These are phyloP conservation scores for Syritta pipiens DNA, from an alignment of 2,888 invertebrate species.

Conservation along the genomic window DNA sequence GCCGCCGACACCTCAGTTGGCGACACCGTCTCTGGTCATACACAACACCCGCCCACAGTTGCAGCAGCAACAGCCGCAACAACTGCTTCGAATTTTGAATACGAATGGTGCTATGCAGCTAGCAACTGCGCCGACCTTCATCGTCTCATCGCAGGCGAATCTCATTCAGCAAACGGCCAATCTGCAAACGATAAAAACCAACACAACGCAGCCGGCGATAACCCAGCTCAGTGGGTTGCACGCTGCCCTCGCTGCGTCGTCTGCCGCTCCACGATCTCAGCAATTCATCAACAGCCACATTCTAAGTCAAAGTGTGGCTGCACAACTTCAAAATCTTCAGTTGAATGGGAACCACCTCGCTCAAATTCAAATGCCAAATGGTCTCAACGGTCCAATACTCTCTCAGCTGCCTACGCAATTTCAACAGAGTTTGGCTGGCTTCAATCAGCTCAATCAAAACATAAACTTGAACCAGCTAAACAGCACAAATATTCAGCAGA, in stretches of 20 bases:
- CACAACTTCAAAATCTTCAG: constrained; percentile 78
- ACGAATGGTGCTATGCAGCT: constrained; percentile 83
- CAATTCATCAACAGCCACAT: constrained; percentile 78
- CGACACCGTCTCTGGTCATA: constrained; percentile 79
- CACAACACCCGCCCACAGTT: constrained; percentile 78
- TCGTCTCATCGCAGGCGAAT: constrained; percentile 80
- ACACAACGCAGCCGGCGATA: constrained; percentile 72
- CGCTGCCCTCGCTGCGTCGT: constrained; percentile 74
- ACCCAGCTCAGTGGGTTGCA: constrained; percentile 78
- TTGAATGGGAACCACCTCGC: constrained; percentile 77
- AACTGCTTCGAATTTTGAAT: constrained; percentile 83
- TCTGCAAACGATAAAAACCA: constrained; percentile 78
- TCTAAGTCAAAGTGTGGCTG: constrained; percentile 77
- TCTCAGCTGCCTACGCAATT: constrained; percentile 78
- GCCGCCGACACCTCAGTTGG: constrained; percentile 82
- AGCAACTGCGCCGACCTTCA: constrained; percentile 80
- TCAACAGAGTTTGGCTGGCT: constrained; percentile 76
- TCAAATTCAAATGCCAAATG: constrained; percentile 80
- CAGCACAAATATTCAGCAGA: constrained; percentile 77
- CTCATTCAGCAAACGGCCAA: constrained; percentile 78
- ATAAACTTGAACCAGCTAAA: constrained; percentile 78
- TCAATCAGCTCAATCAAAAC: constrained; percentile 74
- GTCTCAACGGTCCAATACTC: constrained; percentile 76
- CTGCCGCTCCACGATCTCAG: constrained; percentile 77
- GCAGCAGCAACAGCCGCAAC: constrained; percentile 80